Evolutionary conservation across 2,797 vertebrate species (phyloP).

Genomic region (Hoplostethus atlanticus): DNA sequence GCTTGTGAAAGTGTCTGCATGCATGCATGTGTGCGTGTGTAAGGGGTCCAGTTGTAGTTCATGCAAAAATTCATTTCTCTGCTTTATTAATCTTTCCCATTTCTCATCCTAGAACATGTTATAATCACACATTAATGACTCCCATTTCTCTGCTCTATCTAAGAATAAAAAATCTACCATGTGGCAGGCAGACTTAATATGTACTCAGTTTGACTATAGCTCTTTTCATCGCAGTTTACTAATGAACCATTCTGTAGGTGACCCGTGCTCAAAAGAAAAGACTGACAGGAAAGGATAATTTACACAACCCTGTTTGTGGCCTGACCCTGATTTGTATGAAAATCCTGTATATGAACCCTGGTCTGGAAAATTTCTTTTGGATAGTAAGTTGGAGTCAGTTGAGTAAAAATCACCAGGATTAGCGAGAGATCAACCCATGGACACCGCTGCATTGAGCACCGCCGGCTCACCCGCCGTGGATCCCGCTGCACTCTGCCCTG

Average conservation of each 20-base stretch:
- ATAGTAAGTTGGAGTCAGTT: no score
- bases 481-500: no score
- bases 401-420: no score
- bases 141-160: constrained; percentile 39
- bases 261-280: neutral
- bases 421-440: no score
- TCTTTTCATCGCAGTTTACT: constrained; percentile 45
- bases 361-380: no score
- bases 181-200: constrained; percentile 9
- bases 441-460: no score
- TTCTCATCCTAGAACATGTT: constrained; percentile 25
- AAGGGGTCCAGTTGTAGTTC: constrained; percentile 24
- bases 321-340: no score
- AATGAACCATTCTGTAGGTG: constrained; percentile 10
- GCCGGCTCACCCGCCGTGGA: no score
- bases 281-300: constrained; percentile 7
- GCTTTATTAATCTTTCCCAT: constrained; percentile 38
- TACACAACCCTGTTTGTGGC: neutral
- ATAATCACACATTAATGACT: constrained; percentile 40
- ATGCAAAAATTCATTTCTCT: constrained; percentile 13
- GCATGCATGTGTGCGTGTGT: constrained; percentile 13
- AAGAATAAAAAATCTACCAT: neutral
- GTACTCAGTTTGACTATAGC: constrained; percentile 31
- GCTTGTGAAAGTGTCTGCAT: no score
- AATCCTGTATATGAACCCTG: no score